Base-by-base conservation (phyloP, 2,113 vertebrate species). In the Gallinago media region DNA sequence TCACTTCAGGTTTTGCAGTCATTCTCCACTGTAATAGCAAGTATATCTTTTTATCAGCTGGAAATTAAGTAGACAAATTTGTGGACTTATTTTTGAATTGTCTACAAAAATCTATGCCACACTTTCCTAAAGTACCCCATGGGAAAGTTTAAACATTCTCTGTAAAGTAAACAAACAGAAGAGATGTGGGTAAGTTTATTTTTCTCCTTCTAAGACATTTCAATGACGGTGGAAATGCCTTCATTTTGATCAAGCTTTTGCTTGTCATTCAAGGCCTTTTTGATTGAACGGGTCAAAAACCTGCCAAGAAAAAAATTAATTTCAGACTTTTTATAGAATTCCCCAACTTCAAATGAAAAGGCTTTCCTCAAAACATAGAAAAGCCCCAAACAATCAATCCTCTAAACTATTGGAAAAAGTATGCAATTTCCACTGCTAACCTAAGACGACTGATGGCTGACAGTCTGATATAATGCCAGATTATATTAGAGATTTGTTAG, bases 281-380 rank as follows among this genome's bases (percentile, higher is more conserved):
- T 88, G 73, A 85, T 15, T 66, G 73, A 89, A 87, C 61, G 89
- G 26, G 55, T 96, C 52, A 96, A 91, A 87, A 91, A 44, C 11
- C 17, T 85, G 21, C 21, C 40, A 26, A 49, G 23, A 70, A 85
- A 94, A 94, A 94, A 82, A 59, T 59, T 16, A 25, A 75, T 70
- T 91, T 89, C 66, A 82, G 26, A 22, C 54, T 89, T 89, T 87
- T 82, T 40, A 76, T 23, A 85, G 27, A 94, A 78, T 54, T 5
- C 14, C 6, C 4, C 0, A 15, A n/a, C 46, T 90, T 92, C 58
- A 89, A 72, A 83, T 66, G 58, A 83, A 88, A 92, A 90, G 34
- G 19, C 16, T 83, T 93, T 90, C 49, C 40, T 73, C 54, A 66
- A 17, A 29, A 70, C 27, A 73, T 26, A 70, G 68, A 65, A 32